These are phyloP conservation scores for Dynastes tityus DNA, from an alignment of 2,888 invertebrate genomes.

Conservation along the genomic window DNA sequence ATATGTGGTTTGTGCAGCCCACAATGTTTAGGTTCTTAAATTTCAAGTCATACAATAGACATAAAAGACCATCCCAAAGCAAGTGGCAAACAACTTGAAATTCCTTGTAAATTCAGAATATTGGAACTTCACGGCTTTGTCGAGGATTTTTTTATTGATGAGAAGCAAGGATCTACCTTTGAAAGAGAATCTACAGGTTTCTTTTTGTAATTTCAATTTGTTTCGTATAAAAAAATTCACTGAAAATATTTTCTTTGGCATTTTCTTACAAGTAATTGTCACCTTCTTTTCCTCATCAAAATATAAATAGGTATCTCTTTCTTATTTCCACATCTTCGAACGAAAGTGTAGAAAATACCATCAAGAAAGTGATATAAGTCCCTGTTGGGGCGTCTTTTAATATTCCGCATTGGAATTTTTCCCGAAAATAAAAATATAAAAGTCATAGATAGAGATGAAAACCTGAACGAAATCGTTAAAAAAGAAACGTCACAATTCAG, in stretches of 20 bases:
- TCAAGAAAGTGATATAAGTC: background rate
- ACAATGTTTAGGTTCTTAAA: background rate
- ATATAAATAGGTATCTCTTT: constrained; percentile 1
- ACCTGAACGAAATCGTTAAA: too few relatives aligned
- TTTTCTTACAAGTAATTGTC: background rate
- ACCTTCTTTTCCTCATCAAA: background rate
- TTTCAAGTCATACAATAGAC: background rate
- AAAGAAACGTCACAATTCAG: background rate
- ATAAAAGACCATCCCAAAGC: constrained; percentile 9
- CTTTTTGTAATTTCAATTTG: background rate
- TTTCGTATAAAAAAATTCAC: background rate
- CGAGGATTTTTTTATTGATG: background rate
- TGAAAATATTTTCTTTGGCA: background rate
- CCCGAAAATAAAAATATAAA: constrained; percentile 3
- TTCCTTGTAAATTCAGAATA: background rate
- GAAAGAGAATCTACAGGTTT: background rate
- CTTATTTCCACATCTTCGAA: constrained; percentile 2
- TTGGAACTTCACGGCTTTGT: background rate
- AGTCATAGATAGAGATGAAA: background rate
- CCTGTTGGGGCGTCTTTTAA: background rate
- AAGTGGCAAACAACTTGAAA: constrained; percentile 11
- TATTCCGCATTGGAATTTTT: background rate
- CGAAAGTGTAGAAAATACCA: background rate
- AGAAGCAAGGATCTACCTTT: background rate
- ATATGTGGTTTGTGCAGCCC: background rate